phyloP scores from a whole-genome alignment of 2,113 vertebrate genomes.

The Raja brachyura region DNA sequence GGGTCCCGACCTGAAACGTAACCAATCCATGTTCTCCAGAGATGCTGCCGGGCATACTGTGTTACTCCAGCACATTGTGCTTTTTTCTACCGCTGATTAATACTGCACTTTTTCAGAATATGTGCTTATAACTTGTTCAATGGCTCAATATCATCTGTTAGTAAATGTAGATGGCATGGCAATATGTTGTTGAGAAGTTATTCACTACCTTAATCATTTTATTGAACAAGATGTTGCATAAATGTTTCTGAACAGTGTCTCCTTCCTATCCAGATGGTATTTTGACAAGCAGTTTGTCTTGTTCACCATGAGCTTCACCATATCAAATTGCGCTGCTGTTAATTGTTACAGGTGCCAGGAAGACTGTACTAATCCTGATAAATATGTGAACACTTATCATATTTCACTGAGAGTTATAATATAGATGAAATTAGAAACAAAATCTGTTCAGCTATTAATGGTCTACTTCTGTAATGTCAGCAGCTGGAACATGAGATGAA shows the following conservation, averaged over 20 bases:
- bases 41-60: too few species aligned
- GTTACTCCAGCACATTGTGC: too few species aligned
- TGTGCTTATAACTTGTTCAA: neutral
- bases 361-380: constrained; percentile 19
- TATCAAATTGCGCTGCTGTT: constrained; percentile 9
- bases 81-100: neutral
- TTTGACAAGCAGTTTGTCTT: constrained; percentile 33
- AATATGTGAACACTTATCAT: constrained; percentile 22
- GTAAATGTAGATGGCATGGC: neutral
- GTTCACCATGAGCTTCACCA: neutral
- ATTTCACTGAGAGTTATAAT: neutral
- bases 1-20: too few species aligned
- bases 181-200: constrained; percentile 30
- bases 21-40: too few species aligned
- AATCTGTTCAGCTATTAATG: neutral
- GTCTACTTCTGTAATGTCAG: neutral
- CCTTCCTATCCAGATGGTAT: constrained; percentile 46
- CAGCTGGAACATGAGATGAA: constrained; percentile 23
- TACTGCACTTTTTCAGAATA: neutral
- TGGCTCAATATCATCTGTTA: neutral
- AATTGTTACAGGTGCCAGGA: constrained; percentile 12
- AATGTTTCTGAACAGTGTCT: constrained; percentile 48
- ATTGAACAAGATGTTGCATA: constrained; percentile 45
- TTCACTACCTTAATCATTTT: constrained; percentile 52
- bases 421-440: constrained; percentile 3